A percentile compares a stretch with the other conserved stretches of the same genome.
Evolutionary conservation across 2,888 invertebrate genomes (phyloP).

Genomic region (Thymelicus lineola): DNA sequence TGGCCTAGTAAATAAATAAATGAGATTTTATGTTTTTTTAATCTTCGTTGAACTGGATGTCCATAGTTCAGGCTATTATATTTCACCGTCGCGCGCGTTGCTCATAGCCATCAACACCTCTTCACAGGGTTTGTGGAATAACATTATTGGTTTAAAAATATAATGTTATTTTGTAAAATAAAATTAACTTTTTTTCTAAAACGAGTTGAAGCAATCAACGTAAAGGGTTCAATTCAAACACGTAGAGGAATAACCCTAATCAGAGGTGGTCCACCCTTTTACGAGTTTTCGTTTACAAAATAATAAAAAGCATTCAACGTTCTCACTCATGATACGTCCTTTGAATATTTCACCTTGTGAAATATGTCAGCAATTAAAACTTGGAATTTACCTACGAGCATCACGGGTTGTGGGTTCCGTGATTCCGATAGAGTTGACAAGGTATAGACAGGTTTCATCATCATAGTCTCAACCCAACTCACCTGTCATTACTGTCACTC

Average conservation of each 20-base stretch:
- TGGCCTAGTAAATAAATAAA: too few species aligned
- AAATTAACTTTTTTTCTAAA: background rate
- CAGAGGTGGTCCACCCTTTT: conserved; percentile 80
- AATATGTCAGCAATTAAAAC: conserved; percentile 70
- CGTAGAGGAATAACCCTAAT: conserved; percentile 38
- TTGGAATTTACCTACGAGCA: conserved; percentile 52
- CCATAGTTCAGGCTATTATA: too few species aligned
- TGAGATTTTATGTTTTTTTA: too few species aligned
- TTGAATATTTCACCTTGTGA: conserved; percentile 65
- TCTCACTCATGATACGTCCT: conserved; percentile 55
- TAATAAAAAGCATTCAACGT: conserved; percentile 54
- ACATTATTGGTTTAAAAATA: too few species aligned
- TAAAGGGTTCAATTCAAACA: background rate
- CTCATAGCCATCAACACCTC: too few species aligned
- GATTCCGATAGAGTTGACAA: conserved; percentile 34
- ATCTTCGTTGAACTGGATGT: too few species aligned
- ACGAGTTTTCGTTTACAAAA: conserved; percentile 52
- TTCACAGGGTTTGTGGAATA: too few species aligned
- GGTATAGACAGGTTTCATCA: conserved; percentile 1
- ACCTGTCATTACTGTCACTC: too few species aligned
- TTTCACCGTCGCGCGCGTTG: too few species aligned
- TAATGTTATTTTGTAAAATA: too few species aligned
- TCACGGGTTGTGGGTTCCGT: conserved; percentile 33
- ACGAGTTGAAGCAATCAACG: background rate
- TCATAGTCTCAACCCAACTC: too few species aligned